Evolutionary conservation across 2,113 vertebrate genomes (phyloP), one percentile per base, ranked within the genome.

Genomic region (Lethenteron camtschaticum): DNA sequence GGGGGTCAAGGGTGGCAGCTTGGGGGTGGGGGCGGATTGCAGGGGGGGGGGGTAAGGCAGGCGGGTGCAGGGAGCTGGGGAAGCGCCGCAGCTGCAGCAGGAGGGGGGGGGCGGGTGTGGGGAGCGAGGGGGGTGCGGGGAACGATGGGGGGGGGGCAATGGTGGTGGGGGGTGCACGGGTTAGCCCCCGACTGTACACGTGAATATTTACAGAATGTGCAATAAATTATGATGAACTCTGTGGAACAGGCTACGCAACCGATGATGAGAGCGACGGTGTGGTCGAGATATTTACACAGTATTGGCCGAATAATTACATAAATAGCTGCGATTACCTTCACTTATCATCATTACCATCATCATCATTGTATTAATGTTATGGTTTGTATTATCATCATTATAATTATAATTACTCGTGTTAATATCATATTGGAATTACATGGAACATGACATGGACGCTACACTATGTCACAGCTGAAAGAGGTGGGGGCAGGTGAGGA

Each of bases 171-270:
- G 59, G 59, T 7, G 59, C 59, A 63, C n/a, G 63, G 63, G 10
- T 16, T 16, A 66, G 63, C 63, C 63, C 63, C 63, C n/a, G 63
- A 16, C n/a, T 66, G n/a, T 66, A 24, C 24, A 66, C 63, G 24
- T 66, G n/a, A 16, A n/a, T 66, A 66, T 66, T 16, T 66, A 66
- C 63, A 66, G 41, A 66, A 66, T 66, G 63, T 66, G 63, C 63
- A 66, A 66, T 66, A 66, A 66, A 66, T 66, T 66, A 66, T 16
- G n/a, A 66, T 66, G 41, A 41, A 41, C 41, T 24, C 24, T 66
- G 9, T 24, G 8, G 63, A 66, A 66, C 24, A 66, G n/a, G n/a
- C 63, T 66, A 66, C n/a, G n/a, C n/a, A 16, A 66, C 24, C 63
- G 24, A 16, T 66, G 63, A 66, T 66, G 10, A 16, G n/a, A 66